These are phyloP conservation scores for Parotocinclus haroldoi DNA, from an alignment of 2,797 vertebrate genomes.

Conservation along the genomic window DNA sequence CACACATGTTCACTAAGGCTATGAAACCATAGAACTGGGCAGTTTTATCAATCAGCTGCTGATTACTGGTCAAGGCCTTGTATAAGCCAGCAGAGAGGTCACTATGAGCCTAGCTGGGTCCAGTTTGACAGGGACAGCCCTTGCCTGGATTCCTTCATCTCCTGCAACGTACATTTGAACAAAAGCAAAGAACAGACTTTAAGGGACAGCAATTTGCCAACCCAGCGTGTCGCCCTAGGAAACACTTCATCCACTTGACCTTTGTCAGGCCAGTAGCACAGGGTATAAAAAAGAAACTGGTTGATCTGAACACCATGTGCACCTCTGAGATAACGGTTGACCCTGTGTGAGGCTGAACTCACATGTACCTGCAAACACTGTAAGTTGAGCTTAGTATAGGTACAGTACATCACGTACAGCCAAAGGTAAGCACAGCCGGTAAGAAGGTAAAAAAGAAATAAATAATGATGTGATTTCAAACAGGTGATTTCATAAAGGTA, in stretches of 20 bases:
- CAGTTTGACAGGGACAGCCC: too few relatives aligned
- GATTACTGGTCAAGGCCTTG: too few relatives aligned
- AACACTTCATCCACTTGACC: slow-evolving; percentile 9
- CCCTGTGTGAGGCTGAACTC: slow-evolving; percentile 4
- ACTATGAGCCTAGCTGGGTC: too few relatives aligned
- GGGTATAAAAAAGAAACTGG: slow-evolving; percentile 3
- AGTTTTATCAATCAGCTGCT: too few relatives aligned
- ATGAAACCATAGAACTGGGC: not conserved
- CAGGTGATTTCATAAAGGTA: too few relatives aligned
- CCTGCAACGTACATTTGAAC: too few relatives aligned
- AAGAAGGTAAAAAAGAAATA: too few relatives aligned
- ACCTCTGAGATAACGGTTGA: slow-evolving; percentile 14
- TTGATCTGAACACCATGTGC: slow-evolving; percentile 18
- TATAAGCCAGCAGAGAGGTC: too few relatives aligned
- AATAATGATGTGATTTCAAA: too few relatives aligned
- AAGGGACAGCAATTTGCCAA: too few relatives aligned
- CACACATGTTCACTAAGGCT: not conserved
- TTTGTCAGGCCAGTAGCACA: slow-evolving; percentile 4
- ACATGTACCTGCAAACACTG: not conserved
- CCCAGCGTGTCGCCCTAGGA: not conserved
- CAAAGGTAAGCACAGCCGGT: not conserved
- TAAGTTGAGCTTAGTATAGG: slow-evolving; percentile 18
- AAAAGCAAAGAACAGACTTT: too few relatives aligned
- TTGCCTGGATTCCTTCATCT: too few relatives aligned
- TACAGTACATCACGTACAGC: slow-evolving; percentile 3